These are phyloP conservation scores for Lophius piscatorius DNA, from an alignment of 2,113 vertebrate genomes.

Conservation along the genomic window DNA sequence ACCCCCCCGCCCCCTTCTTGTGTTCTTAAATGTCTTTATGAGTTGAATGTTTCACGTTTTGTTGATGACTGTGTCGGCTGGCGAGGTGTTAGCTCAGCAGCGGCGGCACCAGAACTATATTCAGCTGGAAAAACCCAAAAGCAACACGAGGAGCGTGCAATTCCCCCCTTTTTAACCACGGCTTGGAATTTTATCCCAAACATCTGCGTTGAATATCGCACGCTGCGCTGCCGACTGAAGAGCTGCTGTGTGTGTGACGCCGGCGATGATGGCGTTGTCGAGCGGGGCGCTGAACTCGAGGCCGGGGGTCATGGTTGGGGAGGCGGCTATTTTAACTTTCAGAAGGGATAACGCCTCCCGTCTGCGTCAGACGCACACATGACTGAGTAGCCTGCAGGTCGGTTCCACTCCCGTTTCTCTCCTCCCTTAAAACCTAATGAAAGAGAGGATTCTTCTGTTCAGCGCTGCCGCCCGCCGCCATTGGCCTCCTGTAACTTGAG, in stretches of 20 bases:
- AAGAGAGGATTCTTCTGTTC: constrained; percentile 61
- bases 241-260: constrained; percentile 55
- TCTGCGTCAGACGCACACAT: constrained; percentile 58
- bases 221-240: constrained; percentile 58
- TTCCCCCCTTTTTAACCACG: constrained; percentile 37
- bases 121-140: constrained; percentile 42
- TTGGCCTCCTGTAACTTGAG: constrained; percentile 56
- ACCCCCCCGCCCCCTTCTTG: constrained; percentile 29
- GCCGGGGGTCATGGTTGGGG: constrained; percentile 56
- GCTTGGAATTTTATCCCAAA: constrained; percentile 30
- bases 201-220: constrained; percentile 61
- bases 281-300: constrained; percentile 60
- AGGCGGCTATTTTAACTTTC: constrained; percentile 61
- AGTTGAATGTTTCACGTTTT: constrained; percentile 64
- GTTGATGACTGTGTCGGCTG: constrained; percentile 49
- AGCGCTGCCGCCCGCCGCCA: constrained; percentile 48
- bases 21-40: constrained; percentile 58
- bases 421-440: constrained; percentile 50
- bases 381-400: constrained; percentile 64
- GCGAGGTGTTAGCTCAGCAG: constrained; percentile 35
- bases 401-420: constrained; percentile 57
- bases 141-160: constrained; percentile 24
- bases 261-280: constrained; percentile 50
- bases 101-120: constrained; percentile 47
- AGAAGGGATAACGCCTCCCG: constrained; percentile 45